A percentile compares a stretch with the other conserved stretches of the same genome.
phyloP scores from a whole-genome alignment of 2,888 invertebrate species.

The Eucera pruinosa region DNA sequence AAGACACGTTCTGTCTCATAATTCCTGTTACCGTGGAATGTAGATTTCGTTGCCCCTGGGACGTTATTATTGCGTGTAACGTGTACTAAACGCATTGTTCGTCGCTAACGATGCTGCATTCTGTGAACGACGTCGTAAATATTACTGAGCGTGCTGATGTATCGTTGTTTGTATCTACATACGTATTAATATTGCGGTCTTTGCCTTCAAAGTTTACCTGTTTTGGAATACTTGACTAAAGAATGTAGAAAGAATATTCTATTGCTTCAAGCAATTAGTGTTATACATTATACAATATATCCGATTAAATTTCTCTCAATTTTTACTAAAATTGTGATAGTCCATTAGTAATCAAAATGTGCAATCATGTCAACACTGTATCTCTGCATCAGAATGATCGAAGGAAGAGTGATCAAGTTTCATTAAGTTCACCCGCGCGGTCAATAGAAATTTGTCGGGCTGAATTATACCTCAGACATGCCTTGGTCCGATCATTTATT shows the following conservation, averaged over 20 bases:
- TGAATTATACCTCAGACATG: constrained; percentile 23
- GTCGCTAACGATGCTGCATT: constrained; percentile 46
- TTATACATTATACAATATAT: no score
- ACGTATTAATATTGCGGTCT: constrained; percentile 4
- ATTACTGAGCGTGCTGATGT: background rate
- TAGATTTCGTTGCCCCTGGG: constrained; percentile 52
- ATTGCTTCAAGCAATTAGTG: no score
- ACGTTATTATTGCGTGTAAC: constrained; percentile 62
- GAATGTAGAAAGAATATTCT: no score
- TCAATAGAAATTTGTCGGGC: constrained; percentile 43
- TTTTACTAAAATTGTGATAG: no score
- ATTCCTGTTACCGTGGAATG: constrained; percentile 57
- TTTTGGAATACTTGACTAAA: no score
- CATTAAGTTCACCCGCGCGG: constrained; percentile 1
- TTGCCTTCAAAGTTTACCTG: background rate
- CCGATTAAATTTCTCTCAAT: no score
- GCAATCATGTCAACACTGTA: background rate
- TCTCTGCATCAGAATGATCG: background rate
- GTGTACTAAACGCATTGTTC: constrained; percentile 53
- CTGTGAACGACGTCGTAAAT: constrained; percentile 39
- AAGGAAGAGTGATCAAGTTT: constrained; percentile 13
- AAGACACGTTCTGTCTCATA: constrained; percentile 60
- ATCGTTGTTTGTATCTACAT: background rate
- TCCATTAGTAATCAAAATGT: no score
- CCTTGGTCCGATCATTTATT: constrained; percentile 42